phyloP scores from a whole-genome alignment of 2,888 invertebrate species.

The Hirtodrosophila trivittata region DNA sequence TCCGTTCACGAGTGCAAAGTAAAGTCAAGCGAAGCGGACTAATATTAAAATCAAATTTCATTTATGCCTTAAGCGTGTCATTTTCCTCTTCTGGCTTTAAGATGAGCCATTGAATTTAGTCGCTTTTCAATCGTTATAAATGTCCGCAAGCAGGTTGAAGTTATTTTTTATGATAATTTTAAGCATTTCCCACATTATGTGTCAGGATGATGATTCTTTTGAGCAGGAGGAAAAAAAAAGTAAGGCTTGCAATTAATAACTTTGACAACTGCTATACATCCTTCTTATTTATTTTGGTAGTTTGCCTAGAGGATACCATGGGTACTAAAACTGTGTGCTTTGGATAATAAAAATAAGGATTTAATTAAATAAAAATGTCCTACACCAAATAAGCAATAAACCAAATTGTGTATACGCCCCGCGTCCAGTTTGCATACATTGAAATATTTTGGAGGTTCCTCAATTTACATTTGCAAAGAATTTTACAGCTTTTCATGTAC shows the following conservation, averaged over 20 bases:
- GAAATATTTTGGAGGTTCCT: slow-evolving; percentile 14
- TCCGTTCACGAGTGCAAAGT: slow-evolving; percentile 5
- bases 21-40: too few species aligned
- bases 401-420: slow-evolving; percentile 18
- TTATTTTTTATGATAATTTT: too few species aligned
- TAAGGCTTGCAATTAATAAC: too few species aligned
- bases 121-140: too few species aligned
- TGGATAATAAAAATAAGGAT: not conserved
- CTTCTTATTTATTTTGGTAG: slow-evolving; percentile 1
- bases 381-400: slow-evolving; percentile 30
- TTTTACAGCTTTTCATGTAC: slow-evolving; percentile 40
- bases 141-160: too few species aligned
- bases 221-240: too few species aligned
- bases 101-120: too few species aligned
- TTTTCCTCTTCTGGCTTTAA: too few species aligned
- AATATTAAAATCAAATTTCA: not conserved
- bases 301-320: not conserved
- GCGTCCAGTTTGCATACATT: slow-evolving; percentile 6
- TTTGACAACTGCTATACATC: too few species aligned
- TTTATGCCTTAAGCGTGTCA: slow-evolving; percentile 5
- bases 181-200: too few species aligned
- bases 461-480: slow-evolving; percentile 50
- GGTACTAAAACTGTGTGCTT: not conserved
- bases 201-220: too few species aligned
- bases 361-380: not conserved